Evolutionary conservation across 2,888 invertebrate genomes (phyloP), one percentile per base, ranked within the genome.

Genomic region (Fabriciana adippe): DNA sequence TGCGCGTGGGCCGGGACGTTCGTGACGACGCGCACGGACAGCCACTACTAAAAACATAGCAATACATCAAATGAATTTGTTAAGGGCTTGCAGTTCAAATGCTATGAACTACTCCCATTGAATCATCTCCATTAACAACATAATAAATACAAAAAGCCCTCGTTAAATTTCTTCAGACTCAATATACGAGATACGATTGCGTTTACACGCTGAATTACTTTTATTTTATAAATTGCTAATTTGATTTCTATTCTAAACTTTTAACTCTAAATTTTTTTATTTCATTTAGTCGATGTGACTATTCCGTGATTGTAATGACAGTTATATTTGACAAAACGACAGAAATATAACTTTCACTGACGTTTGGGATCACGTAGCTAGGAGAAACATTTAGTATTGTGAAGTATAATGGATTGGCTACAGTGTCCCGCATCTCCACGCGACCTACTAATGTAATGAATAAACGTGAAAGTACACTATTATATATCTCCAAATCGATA

Each of bases 391-490:
- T 41, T 79, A 76, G 81, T 81, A 81, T 83, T 84, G 83, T 82
- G 73, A 79, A 76, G 75, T 77, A 78, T 82, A 85, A 86, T 85
- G 83, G 81, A 83, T 84, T 84, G 75, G 80, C 79, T 75, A 79
- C 78, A 74, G 74, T 77, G 76, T 75, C 78, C 78, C 81, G 77
- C 80, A 79, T 79, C 78, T 77, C 78, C 71, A 75, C 77, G 79
- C 82, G 88, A 88, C 90, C 90, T 83, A 90, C 88, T 86, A 84
- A 86, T 80, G 79, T 82, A 83, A 84, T 85, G 83, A 85, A 86
- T 85, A 85, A 84, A 83, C 84, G 87, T 84, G 61, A 61, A 61
- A 53, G 61, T 61, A 8, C 16, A 41, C 35, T 41, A 41, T 41
- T 41, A 41, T 41, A 41, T 41, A 41, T 41, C 8, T 41, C 11